Conservation (phyloP, 2,113 vertebrate genomes). For the Alces alces region DNA sequence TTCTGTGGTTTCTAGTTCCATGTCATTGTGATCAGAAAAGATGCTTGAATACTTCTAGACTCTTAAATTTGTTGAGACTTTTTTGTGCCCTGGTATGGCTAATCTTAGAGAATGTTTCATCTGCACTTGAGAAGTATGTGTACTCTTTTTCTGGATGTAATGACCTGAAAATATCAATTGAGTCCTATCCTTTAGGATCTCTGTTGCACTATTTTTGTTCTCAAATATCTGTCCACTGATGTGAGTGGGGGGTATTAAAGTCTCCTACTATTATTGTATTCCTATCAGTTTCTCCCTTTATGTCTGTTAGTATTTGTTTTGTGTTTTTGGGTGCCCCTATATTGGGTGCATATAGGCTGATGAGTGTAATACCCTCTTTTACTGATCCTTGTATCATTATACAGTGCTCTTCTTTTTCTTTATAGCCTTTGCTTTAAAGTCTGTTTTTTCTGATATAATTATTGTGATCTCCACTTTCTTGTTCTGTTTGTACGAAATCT, state of each 20-base stretch:
- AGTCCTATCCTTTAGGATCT: neutral
- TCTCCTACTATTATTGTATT: neutral
- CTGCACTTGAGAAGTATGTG: neutral
- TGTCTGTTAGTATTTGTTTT: neutral
- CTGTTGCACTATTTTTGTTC: neutral
- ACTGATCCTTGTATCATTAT: neutral
- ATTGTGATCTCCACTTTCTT: neutral
- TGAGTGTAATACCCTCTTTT: neutral
- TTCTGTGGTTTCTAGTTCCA: neutral
- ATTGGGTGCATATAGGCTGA: neutral
- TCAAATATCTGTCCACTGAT: neutral
- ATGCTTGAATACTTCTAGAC: neutral
- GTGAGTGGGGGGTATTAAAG: neutral
- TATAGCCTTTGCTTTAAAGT: neutral
- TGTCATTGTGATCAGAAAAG: neutral
- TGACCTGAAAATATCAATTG: neutral
- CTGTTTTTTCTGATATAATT: neutral
- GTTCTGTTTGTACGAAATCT: neutral
- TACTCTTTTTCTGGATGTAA: neutral
- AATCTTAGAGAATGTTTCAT: neutral
- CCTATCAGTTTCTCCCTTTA: neutral
- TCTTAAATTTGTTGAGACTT: neutral
- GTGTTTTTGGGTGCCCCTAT: neutral
- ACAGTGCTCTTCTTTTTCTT: neutral
- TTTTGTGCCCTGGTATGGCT: neutral